Conservation (phyloP, 1,140 invertebrate species). For the Teleopsis dalmanni region DNA sequence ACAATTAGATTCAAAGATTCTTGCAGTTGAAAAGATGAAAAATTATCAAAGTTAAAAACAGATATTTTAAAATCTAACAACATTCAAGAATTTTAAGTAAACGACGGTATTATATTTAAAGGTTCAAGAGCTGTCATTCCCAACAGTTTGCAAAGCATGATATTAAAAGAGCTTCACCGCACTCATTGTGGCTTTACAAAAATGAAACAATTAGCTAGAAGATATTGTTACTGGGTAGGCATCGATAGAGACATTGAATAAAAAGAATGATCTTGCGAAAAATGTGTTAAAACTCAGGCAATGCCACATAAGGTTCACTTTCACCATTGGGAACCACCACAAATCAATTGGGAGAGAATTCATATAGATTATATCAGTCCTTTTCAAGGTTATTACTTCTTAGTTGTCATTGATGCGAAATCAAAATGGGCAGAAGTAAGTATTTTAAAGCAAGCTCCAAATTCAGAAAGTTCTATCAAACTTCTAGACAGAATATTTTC, state of each 20-base stretch:
- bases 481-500: neutral
- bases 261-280: neutral
- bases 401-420: neutral
- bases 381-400: neutral
- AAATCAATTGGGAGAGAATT: neutral
- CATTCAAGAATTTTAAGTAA: too few relatives aligned
- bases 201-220: neutral
- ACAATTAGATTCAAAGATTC: neutral
- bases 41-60: too few relatives aligned
- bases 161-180: neutral
- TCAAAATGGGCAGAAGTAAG: constrained; percentile 1
- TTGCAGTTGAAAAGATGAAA: neutral
- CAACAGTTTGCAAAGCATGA: too few relatives aligned
- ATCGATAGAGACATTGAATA: neutral
- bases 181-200: neutral
- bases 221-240: neutral
- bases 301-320: neutral
- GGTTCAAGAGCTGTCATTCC: neutral
- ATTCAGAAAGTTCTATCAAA: neutral
- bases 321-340: neutral
- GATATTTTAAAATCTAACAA: too few relatives aligned
- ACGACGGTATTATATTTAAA: too few relatives aligned
- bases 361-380: neutral
- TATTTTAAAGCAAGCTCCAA: too few relatives aligned
- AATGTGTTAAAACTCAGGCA: neutral